Percentiles rank a stretch among this genome's conserved stretches.
Conservation (phyloP, 2,888 invertebrate genomes). For the Hirudinaria manillensis region DNA sequence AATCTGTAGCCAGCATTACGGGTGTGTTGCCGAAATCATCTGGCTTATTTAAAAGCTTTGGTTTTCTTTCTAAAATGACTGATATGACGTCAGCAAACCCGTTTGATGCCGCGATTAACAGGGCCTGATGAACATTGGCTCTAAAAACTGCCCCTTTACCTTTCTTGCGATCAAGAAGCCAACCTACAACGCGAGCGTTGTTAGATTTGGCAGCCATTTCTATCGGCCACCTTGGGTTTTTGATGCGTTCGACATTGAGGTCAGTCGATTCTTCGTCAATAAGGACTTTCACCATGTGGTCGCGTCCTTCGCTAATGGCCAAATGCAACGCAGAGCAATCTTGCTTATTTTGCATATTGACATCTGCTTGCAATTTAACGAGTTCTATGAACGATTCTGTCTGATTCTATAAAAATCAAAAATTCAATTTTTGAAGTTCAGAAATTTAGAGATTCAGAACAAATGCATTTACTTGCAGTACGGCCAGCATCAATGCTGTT, state of each 20-base stretch:
- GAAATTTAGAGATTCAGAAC: not conserved
- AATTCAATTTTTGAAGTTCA: not conserved
- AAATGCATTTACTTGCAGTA: constrained; percentile 15
- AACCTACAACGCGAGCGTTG: constrained; percentile 23
- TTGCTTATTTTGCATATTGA: constrained; percentile 23
- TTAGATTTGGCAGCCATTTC: constrained; percentile 33
- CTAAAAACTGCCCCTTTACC: constrained; percentile 24
- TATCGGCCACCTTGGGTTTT: constrained; percentile 32
- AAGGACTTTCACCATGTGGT: constrained; percentile 28
- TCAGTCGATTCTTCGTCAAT: constrained; percentile 30
- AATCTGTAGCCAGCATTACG: constrained; percentile 29
- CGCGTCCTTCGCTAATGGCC: constrained; percentile 21
- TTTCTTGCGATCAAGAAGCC: constrained; percentile 29
- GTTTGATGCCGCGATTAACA: constrained; percentile 32
- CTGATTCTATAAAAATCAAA: constrained; percentile 5
- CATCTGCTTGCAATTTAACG: constrained; percentile 13
- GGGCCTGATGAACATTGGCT: constrained; percentile 29
- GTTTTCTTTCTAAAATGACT: constrained; percentile 25
- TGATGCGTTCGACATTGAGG: constrained; percentile 33
- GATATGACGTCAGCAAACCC: constrained; percentile 32
- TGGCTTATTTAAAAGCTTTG: constrained; percentile 28
- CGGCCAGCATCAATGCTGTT: constrained; percentile 31
- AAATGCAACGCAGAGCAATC: constrained; percentile 24
- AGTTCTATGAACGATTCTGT: constrained; percentile 14
- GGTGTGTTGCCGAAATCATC: constrained; percentile 34